Conservation (phyloP, 2,797 vertebrate genomes). For the Darevskia mixta region DNA sequence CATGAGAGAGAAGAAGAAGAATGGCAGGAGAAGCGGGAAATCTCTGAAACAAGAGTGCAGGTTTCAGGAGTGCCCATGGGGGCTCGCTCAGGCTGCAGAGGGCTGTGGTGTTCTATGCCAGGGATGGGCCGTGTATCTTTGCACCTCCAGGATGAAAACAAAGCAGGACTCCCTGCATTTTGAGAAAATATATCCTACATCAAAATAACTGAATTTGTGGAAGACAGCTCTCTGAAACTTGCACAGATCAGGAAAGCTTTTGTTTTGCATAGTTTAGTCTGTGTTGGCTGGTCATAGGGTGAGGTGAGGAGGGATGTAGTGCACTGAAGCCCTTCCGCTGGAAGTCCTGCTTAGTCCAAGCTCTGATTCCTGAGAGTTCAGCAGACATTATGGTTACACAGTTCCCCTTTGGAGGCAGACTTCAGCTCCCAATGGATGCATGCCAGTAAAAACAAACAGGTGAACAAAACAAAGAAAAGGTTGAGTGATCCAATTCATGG, state of each 20-base stretch:
- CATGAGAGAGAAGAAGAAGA: background rate
- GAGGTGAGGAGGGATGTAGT: background rate
- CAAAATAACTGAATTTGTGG: background rate
- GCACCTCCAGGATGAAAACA: background rate
- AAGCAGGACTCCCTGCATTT: background rate
- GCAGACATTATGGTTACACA: background rate
- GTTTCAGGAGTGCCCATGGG: background rate
- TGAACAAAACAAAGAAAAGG: background rate
- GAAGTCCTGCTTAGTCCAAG: background rate
- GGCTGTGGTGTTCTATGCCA: background rate
- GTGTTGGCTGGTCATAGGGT: background rate
- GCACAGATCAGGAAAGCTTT: background rate
- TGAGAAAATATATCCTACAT: background rate
- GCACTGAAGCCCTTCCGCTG: no score
- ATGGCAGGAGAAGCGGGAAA: background rate
- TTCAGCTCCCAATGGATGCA: background rate
- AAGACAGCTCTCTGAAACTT: background rate
- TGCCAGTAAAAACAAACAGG: background rate
- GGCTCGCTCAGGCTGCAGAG: no score
- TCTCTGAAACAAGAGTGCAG: background rate
- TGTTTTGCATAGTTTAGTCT: background rate
- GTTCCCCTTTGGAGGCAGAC: no score
- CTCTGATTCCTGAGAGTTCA: background rate
- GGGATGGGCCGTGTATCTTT: background rate
- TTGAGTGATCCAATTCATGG: background rate